Evolutionary conservation across 2,888 invertebrate species (phyloP).

Genomic region (Ophonus ardosiacus): DNA sequence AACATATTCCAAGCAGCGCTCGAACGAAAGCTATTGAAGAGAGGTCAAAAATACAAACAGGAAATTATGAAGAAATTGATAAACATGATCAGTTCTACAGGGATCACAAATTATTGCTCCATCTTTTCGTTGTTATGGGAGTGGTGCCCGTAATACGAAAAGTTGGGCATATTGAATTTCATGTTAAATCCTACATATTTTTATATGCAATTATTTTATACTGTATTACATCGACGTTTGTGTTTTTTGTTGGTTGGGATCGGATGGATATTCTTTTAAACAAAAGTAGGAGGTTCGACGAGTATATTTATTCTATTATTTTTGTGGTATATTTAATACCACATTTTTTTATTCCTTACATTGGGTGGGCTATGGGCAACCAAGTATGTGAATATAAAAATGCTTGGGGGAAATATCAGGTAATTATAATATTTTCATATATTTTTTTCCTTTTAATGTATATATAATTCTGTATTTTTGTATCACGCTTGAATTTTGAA

Average conservation of each 20-base stretch:
- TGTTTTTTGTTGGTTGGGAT: constrained; percentile 81
- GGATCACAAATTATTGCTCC: constrained; percentile 82
- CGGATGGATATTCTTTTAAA: constrained; percentile 80
- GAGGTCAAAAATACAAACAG: constrained; percentile 78
- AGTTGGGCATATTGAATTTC: constrained; percentile 79
- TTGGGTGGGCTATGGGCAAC: constrained; percentile 84
- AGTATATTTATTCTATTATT: constrained; percentile 83
- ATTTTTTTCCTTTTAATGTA: neutral
- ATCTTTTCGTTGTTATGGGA: constrained; percentile 80
- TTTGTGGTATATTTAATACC: constrained; percentile 83
- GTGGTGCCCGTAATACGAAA: constrained; percentile 80
- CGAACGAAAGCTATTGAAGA: constrained; percentile 72
- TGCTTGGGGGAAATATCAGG: constrained; percentile 83
- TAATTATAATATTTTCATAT: constrained; percentile 68
- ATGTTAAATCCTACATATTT: constrained; percentile 81
- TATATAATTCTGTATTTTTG: neutral
- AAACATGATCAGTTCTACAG: constrained; percentile 83
- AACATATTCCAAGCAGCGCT: constrained; percentile 69
- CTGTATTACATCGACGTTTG: constrained; percentile 78
- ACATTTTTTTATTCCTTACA: constrained; percentile 84
- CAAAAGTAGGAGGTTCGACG: constrained; percentile 81
- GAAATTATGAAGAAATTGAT: constrained; percentile 80
- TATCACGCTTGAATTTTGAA: too few relatives aligned
- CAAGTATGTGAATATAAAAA: constrained; percentile 85
- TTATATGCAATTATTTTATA: constrained; percentile 83